Conservation (phyloP, 2,888 invertebrate genomes). For the Argyresthia goedartella region DNA sequence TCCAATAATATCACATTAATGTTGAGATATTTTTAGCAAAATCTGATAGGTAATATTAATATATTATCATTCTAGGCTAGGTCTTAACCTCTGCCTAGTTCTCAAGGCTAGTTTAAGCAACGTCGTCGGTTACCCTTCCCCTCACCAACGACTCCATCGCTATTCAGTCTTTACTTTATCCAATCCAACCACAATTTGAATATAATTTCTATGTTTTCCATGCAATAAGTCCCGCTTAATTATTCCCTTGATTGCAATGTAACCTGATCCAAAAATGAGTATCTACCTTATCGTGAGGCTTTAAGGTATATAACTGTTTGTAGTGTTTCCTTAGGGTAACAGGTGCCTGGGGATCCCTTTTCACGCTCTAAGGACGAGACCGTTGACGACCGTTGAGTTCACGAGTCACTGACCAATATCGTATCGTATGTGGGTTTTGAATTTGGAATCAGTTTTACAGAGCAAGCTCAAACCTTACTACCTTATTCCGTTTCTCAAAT, state of each 20-base stretch:
- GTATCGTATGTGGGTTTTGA: background rate
- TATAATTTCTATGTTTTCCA: background rate
- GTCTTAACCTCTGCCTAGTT: too few relatives aligned
- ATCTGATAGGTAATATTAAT: too few relatives aligned
- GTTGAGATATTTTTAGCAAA: too few relatives aligned
- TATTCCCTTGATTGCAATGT: background rate
- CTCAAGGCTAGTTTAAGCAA: too few relatives aligned
- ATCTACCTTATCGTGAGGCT: background rate
- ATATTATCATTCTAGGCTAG: too few relatives aligned
- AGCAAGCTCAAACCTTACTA: too few relatives aligned
- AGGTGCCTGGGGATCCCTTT: slow-evolving; percentile 34
- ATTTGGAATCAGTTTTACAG: background rate
- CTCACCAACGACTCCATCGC: too few relatives aligned
- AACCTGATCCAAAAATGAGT: background rate
- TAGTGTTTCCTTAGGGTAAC: slow-evolving; percentile 20
- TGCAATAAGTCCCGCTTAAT: background rate
- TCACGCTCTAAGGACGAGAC: slow-evolving; percentile 54
- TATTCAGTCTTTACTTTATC: too few relatives aligned
- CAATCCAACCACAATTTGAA: background rate
- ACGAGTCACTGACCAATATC: slow-evolving; percentile 7
- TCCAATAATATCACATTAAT: too few relatives aligned
- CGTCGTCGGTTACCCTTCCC: too few relatives aligned
- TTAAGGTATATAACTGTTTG: slow-evolving; percentile 6
- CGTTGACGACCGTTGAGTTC: slow-evolving; percentile 43
- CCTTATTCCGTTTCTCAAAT: too few relatives aligned